Percentiles rank a stretch among this genome's conserved stretches.
phyloP scores from a whole-genome alignment of 2,888 invertebrate genomes.

The Disparrhopalites patrizii region DNA sequence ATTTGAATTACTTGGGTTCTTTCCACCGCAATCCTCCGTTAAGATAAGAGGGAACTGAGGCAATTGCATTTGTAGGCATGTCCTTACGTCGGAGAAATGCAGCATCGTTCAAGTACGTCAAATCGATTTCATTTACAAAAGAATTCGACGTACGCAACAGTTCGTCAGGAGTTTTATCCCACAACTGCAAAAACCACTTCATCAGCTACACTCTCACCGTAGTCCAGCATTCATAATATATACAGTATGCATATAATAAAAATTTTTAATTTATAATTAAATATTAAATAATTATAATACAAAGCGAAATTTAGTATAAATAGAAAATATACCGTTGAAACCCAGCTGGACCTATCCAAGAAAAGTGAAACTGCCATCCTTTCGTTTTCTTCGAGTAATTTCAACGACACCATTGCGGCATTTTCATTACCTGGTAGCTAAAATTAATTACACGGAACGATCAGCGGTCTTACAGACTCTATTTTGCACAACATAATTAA shows the following conservation, averaged over 20 bases:
- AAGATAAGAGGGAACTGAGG: conserved; percentile 4
- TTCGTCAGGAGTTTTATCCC: conserved; percentile 11
- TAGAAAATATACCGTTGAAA: not conserved
- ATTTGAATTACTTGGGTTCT: not conserved
- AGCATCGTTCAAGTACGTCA: conserved; percentile 1
- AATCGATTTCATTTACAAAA: not conserved
- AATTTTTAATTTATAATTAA: no score
- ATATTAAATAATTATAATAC: not conserved
- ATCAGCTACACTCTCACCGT: no score
- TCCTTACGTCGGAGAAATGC: not conserved
- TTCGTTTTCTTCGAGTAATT: conserved; percentile 3
- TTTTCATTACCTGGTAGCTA: no score
- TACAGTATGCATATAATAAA: no score
- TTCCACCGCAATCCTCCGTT: not conserved
- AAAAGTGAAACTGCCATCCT: conserved; percentile 3
- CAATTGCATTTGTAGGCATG: not conserved
- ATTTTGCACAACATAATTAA: no score
- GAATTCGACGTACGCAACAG: not conserved
- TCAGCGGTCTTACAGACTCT: no score
- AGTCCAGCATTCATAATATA: no score
- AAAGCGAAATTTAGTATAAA: no score
- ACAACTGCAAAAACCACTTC: no score
- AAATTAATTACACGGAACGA: no score
- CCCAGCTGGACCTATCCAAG: not conserved
- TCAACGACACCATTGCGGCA: no score